Percentiles rank a stretch among this genome's conserved stretches.
Evolutionary conservation across 2,113 vertebrate genomes (phyloP).

Genomic region (Perca schrenkii): DNA sequence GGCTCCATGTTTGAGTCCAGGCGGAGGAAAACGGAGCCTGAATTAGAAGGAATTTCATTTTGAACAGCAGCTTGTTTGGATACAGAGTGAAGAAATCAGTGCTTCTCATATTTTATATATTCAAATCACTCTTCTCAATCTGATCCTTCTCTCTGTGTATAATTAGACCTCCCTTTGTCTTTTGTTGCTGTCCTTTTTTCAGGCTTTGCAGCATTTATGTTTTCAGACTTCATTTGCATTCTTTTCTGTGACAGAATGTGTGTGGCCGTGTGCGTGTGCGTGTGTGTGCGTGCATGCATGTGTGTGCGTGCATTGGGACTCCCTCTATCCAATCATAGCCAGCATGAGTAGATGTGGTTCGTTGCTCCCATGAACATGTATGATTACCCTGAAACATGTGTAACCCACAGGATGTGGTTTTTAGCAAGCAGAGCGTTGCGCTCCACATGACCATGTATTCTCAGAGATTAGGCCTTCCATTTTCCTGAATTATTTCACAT

Average conservation of each 20-base stretch:
- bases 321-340: slow-evolving; percentile 30
- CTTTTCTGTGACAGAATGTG: neutral
- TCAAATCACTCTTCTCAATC: slow-evolving; percentile 56
- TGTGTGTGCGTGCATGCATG: neutral
- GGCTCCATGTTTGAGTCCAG: slow-evolving; percentile 71
- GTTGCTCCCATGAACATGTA: slow-evolving; percentile 51
- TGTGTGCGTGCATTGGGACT: neutral
- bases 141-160: slow-evolving; percentile 54
- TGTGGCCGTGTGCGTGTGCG: neutral
- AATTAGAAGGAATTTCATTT: slow-evolving; percentile 77
- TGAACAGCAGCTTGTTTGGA: slow-evolving; percentile 69
- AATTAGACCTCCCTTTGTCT: slow-evolving; percentile 57
- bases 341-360: slow-evolving; percentile 38
- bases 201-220: slow-evolving; percentile 40
- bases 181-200: slow-evolving; percentile 22
- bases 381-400: slow-evolving; percentile 50
- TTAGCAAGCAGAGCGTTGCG: neutral
- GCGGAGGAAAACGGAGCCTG: slow-evolving; percentile 57
- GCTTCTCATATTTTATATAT: slow-evolving; percentile 68
- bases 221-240: slow-evolving; percentile 42
- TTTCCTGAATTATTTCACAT: slow-evolving; percentile 17
- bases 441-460: slow-evolving; percentile 7
- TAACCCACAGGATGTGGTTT: slow-evolving; percentile 42
- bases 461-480: slow-evolving; percentile 21
- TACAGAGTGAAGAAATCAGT: slow-evolving; percentile 55